Conservation (phyloP, 2,888 invertebrate species). For the Drosophila testacea region DNA sequence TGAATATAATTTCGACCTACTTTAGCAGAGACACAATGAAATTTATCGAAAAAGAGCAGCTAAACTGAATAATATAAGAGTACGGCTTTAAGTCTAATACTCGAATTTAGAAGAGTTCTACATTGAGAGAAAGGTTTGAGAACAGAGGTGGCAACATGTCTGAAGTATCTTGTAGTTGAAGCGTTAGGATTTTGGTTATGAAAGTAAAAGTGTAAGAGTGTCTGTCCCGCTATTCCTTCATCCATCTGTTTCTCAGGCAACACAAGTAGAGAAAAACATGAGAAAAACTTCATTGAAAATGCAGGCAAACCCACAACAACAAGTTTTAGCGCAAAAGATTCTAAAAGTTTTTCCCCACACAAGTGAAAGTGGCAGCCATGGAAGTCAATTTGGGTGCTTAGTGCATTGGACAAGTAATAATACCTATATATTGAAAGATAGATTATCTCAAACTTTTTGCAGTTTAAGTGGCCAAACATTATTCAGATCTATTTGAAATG, state of each 20-base stretch:
- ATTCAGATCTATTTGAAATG: neutral
- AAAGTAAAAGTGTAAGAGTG: slow-evolving; percentile 65
- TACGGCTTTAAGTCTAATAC: slow-evolving; percentile 2
- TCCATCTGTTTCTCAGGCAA: slow-evolving; percentile 8
- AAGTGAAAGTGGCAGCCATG: slow-evolving; percentile 61
- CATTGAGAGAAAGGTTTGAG: slow-evolving; percentile 19
- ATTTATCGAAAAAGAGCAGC: slow-evolving; percentile 9
- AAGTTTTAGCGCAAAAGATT: slow-evolving; percentile 55
- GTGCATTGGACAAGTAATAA: slow-evolving; percentile 32
- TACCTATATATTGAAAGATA: slow-evolving; percentile 30
- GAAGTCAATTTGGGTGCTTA: slow-evolving; percentile 52
- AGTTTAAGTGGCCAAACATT: slow-evolving; percentile 17
- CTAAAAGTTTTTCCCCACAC: slow-evolving; percentile 59
- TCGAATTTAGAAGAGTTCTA: slow-evolving; percentile 25
- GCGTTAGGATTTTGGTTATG: slow-evolving; percentile 59
- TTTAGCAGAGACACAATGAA: slow-evolving; percentile 35
- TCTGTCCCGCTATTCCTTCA: slow-evolving; percentile 5
- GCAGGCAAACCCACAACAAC: slow-evolving; percentile 35
- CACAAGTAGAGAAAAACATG: slow-evolving; percentile 34
- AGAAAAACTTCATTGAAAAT: slow-evolving; percentile 65
- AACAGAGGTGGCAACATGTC: slow-evolving; percentile 51
- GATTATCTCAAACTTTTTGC: slow-evolving; percentile 32
- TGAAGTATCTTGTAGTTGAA: slow-evolving; percentile 28
- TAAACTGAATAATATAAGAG: slow-evolving; percentile 24
- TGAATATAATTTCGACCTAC: slow-evolving; percentile 61